Percentiles rank a stretch among this genome's conserved stretches.
These are phyloP conservation scores for Drosophila kokeensis DNA, from an alignment of 2,888 invertebrate genomes.

Conservation along the genomic window DNA sequence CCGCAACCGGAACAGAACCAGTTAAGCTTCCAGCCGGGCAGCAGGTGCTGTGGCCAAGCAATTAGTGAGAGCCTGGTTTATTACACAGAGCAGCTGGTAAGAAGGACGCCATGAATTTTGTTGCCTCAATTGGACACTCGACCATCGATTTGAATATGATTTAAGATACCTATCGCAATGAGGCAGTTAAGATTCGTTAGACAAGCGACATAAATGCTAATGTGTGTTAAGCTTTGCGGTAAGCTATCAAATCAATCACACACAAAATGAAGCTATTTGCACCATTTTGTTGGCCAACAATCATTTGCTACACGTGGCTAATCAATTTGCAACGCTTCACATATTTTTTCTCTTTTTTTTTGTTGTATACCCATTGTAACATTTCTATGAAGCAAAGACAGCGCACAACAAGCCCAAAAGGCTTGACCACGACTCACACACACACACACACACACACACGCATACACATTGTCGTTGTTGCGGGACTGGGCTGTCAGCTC, in stretches of 20 bases:
- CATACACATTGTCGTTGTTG: neutral
- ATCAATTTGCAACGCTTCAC: slow-evolving; percentile 64
- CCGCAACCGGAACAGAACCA: slow-evolving; percentile 7
- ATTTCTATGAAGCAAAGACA: slow-evolving; percentile 24
- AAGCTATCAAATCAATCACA: neutral
- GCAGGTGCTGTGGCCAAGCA: slow-evolving; percentile 76
- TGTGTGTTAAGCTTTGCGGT: neutral
- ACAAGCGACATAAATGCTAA: neutral
- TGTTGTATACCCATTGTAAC: neutral
- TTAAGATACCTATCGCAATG: neutral
- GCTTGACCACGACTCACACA: slow-evolving; percentile 55
- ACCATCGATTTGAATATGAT: slow-evolving; percentile 3
- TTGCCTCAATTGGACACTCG: neutral
- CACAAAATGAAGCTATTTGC: slow-evolving; percentile 15
- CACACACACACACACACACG: slow-evolving; percentile 17
- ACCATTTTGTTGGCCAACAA: slow-evolving; percentile 40
- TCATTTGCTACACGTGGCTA: slow-evolving; percentile 62
- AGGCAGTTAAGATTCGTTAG: neutral
- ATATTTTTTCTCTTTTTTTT: neutral
- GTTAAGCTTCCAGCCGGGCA: slow-evolving; percentile 26
- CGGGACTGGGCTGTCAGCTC: slow-evolving; percentile 19
- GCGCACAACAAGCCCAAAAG: slow-evolving; percentile 26
- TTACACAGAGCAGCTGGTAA: slow-evolving; percentile 37
- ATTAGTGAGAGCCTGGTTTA: slow-evolving; percentile 71
- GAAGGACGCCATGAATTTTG: slow-evolving; percentile 5